Conservation (phyloP, 1,140 invertebrate species). For the Drosophila virilis region DNA sequence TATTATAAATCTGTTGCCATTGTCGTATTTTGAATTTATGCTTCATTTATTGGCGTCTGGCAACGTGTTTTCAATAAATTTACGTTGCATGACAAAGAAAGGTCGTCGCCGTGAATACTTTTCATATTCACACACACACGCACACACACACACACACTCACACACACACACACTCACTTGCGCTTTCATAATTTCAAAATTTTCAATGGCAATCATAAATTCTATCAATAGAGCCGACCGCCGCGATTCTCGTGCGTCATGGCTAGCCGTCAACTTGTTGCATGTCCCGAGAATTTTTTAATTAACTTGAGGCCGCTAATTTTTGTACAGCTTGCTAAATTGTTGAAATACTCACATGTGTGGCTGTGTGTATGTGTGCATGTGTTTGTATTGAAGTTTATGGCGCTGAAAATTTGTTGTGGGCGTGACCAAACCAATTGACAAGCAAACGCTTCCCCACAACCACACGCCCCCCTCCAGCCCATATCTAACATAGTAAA, state of each 20-base stretch:
- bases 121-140: constrained; percentile 1
- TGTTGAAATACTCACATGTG: constrained; percentile 2
- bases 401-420: constrained; percentile 14
- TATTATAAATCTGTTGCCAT: constrained; percentile 12
- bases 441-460: neutral
- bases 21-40: constrained; percentile 64
- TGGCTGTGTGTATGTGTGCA: neutral
- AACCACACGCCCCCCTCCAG: neutral
- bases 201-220: constrained; percentile 75
- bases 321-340: constrained; percentile 35
- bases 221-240: constrained; percentile 47
- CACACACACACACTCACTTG: neutral
- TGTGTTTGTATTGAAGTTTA: constrained; percentile 7
- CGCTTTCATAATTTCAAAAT: constrained; percentile 65
- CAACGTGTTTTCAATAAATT: constrained; percentile 75
- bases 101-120: constrained; percentile 31
- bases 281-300: constrained; percentile 56
- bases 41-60: constrained; percentile 71
- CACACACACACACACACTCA: neutral
- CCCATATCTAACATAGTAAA: too few species aligned
- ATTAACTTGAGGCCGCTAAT: constrained; percentile 56
- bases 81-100: constrained; percentile 33
- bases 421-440: constrained; percentile 32
- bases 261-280: constrained; percentile 78
- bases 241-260: constrained; percentile 61